phyloP scores from a whole-genome alignment of 2,113 vertebrate species.

The Tetrao urogallus region DNA sequence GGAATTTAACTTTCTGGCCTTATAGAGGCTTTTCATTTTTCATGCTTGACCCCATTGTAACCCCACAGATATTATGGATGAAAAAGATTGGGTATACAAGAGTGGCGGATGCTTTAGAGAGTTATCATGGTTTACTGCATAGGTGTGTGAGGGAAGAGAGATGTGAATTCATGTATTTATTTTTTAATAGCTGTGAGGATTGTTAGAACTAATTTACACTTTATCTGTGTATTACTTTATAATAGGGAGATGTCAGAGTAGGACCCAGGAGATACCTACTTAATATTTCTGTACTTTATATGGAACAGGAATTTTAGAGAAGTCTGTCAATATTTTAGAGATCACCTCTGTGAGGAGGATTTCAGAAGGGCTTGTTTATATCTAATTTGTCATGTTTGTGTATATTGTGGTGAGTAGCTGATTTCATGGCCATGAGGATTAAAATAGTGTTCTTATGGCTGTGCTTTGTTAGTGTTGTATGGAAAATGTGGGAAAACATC shows the following conservation, averaged over 20 bases:
- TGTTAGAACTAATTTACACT: background rate
- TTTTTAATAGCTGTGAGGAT: slow-evolving; percentile 20
- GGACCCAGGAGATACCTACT: background rate
- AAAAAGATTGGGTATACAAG: background rate
- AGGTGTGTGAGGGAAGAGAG: background rate
- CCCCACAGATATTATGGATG: background rate
- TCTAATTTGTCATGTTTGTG: background rate
- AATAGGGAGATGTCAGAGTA: background rate
- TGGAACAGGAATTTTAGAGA: background rate
- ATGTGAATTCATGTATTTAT: background rate
- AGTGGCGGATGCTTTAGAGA: background rate
- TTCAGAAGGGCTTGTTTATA: background rate
- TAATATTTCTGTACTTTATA: background rate
- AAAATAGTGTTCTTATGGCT: background rate
- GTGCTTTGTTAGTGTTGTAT: background rate
- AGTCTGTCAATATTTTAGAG: background rate
- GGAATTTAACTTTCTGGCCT: background rate
- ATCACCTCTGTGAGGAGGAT: background rate
- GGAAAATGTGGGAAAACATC: background rate
- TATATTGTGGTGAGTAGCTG: background rate
- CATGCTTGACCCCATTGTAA: background rate
- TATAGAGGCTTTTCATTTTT: background rate
- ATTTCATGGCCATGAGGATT: background rate
- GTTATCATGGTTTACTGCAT: background rate
- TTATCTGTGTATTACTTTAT: background rate